Evolutionary conservation across 2,888 invertebrate genomes (phyloP).

Genomic region (Harmothoe impar): DNA sequence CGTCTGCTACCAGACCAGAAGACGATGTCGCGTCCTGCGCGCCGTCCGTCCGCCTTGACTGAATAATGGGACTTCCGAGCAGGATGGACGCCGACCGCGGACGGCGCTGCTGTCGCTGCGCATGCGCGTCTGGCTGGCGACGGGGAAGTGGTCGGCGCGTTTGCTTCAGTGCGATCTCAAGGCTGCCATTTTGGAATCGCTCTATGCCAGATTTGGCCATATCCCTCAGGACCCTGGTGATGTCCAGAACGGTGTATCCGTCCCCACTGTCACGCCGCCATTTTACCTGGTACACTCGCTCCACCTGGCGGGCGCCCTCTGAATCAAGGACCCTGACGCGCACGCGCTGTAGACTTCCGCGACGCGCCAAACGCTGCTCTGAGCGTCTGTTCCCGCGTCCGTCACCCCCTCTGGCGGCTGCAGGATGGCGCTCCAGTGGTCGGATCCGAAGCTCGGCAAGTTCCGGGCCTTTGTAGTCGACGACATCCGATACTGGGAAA

Average conservation of each 20-base stretch:
- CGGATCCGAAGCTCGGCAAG: slow-evolving; percentile 28
- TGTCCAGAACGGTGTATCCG: slow-evolving; percentile 30
- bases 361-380: not conserved
- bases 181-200: slow-evolving; percentile 32
- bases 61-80: not conserved
- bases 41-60: not conserved
- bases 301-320: slow-evolving; percentile 9
- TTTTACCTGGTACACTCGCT: not conserved
- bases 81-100: not conserved
- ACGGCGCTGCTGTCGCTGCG: slow-evolving; percentile 12
- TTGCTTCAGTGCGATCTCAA: not conserved
- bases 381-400: not conserved
- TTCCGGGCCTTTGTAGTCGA: not conserved
- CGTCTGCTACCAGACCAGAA: not conserved
- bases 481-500: not conserved
- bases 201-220: not conserved
- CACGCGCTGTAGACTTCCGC: slow-evolving; percentile 28
- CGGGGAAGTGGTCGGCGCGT: not conserved
- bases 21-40: not conserved
- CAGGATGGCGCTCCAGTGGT: slow-evolving; percentile 3
- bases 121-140: not conserved
- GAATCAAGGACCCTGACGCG: not conserved
- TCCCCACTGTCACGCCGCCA: slow-evolving; percentile 8
- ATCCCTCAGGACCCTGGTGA: not conserved
- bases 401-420: not conserved